phyloP scores from a whole-genome alignment of 2,797 vertebrate species.

The Serranus cabrilla region DNA sequence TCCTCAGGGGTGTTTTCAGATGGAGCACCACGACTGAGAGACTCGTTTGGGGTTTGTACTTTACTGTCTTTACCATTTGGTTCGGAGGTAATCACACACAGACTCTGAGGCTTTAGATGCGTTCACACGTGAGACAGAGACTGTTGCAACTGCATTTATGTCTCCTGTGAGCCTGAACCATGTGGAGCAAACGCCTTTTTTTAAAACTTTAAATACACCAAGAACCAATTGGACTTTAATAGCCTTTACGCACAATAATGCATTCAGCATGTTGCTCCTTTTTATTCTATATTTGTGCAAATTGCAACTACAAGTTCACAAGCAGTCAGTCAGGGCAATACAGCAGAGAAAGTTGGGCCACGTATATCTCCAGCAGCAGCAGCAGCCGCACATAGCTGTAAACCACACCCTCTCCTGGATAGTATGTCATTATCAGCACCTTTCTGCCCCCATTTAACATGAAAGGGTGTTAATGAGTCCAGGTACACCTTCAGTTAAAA shows the following conservation, averaged over 20 bases:
- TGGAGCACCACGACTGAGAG: constrained; percentile 1
- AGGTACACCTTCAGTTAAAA: not conserved
- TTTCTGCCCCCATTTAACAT: constrained; percentile 5
- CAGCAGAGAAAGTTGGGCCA: constrained; percentile 30
- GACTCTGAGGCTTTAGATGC: not conserved
- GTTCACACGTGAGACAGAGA: not conserved
- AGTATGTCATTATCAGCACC: constrained; percentile 35
- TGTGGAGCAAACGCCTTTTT: not conserved
- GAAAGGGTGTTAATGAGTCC: constrained; percentile 17
- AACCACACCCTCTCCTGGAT: constrained; percentile 37
- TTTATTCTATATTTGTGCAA: constrained; percentile 12
- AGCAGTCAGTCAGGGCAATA: not conserved
- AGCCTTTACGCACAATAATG: not conserved
- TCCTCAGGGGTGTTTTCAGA: constrained; percentile 62
- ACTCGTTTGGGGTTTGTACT: constrained; percentile 34
- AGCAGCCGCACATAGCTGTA: constrained; percentile 3
- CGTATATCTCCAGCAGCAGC: constrained; percentile 4
- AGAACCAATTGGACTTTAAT: not conserved
- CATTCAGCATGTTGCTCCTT: not conserved
- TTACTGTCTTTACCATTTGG: constrained; percentile 51
- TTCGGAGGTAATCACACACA: constrained; percentile 17
- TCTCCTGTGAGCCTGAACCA: not conserved
- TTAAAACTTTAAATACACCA: not conserved
- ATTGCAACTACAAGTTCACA: not conserved
- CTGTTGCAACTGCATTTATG: not conserved